Base-by-base conservation (phyloP, 1,140 invertebrate species). In the Zaprionus lachaisei region DNA sequence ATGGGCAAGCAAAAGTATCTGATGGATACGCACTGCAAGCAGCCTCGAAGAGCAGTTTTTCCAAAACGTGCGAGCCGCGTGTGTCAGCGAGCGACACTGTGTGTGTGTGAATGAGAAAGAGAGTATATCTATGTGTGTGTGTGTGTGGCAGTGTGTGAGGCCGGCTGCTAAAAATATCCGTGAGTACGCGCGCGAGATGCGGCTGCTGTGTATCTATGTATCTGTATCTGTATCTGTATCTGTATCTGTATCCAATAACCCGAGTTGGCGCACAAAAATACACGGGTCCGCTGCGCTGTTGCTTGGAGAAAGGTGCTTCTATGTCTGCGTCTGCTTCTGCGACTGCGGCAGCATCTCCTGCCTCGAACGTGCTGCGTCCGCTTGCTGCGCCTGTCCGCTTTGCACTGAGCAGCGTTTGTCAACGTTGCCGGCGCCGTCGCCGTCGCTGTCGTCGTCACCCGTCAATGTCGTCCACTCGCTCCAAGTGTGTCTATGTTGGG, bases 81-180 rank as follows among this genome's bases (percentile, higher is more conserved):
- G 84, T 89, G 83, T 89, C 81, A 55, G 81, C 67, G 55, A 31
- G 26, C 54, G 55, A 44, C 38, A 22, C 44, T 26, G 69, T 62
- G 55, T 56, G 61, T 64, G 24, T 54, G 34, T 44, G 63, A 44
- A 22, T 28, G 55, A 61, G 15, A 28, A 24, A 26, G 49, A 61
- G 55, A 34, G 56, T 75, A 4, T 54, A 41, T 58, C 58, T 26
- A 5, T 64, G 62, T 58, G 31, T 31, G 62, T 37, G 62, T 37
- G 76, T 68, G 44, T 68, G 69, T 38, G 60, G 34, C 22, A 47
- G 17, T 73, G 65, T 79, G 83, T 86, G 83, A 79, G 84, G 80
- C 84, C 84, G 84, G 84, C 66, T 84, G 84, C 84, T 87, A 87
- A 84, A 87, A 87, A 87, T 87, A 87, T 87, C 84, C 83, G 87